Percentiles rank a stretch among this genome's conserved stretches.
Evolutionary conservation across 2,797 vertebrate species (phyloP).

Genomic region (Poecilia wingei): DNA sequence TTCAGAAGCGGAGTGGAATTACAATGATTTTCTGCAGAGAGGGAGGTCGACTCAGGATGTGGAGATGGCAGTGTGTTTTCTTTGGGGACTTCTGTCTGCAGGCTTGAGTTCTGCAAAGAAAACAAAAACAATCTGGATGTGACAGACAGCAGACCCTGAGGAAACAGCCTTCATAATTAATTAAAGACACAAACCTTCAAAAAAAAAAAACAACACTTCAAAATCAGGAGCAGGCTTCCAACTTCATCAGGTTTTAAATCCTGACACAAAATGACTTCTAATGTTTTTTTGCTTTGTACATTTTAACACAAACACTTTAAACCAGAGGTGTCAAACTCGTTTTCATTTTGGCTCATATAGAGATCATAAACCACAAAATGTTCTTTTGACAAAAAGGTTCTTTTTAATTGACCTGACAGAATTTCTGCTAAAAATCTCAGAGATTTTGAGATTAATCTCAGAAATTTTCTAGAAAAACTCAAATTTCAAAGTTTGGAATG

Average conservation of each 20-base stretch:
- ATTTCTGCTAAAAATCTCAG: no score
- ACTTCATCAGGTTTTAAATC: neutral
- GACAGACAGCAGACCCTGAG: conserved; percentile 22
- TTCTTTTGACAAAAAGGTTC: no score
- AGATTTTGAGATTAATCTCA: no score
- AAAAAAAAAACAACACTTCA: neutral
- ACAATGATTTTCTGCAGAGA: conserved; percentile 26
- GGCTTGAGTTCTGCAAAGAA: conserved; percentile 58
- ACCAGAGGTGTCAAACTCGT: neutral
- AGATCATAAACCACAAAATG: no score
- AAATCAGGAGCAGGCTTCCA: neutral
- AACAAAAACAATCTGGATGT: conserved; percentile 33
- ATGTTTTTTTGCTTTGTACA: neutral
- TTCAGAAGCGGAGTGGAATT: conserved; percentile 23
- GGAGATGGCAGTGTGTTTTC: conserved; percentile 32
- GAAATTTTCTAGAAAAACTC: no score
- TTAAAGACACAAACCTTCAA: conserved; percentile 6
- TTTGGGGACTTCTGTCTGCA: conserved; percentile 49
- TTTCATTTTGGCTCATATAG: no score
- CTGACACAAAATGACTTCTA: neutral
- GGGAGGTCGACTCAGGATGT: conserved; percentile 22
- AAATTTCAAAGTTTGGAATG: no score
- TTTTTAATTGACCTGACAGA: no score
- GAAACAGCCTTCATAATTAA: conserved; percentile 1
- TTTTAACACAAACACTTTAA: neutral